phyloP scores from a whole-genome alignment of 2,888 invertebrate genomes.

The Drosophila limbata region DNA sequence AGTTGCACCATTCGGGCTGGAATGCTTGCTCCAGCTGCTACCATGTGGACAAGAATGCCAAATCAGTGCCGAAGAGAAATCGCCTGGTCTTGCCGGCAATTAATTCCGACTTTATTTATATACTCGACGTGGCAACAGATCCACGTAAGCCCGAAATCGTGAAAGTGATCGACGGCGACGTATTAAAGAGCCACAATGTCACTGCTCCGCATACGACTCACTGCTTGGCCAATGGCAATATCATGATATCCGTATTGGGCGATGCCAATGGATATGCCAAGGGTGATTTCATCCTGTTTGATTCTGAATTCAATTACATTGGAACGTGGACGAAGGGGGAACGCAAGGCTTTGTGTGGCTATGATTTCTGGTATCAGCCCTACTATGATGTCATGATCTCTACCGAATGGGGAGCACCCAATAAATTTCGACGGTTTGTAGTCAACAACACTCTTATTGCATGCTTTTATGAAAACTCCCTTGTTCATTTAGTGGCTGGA shows the following conservation, averaged over 20 bases:
- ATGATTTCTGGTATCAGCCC: conserved; percentile 99
- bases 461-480: not conserved
- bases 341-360: conserved; percentile 90
- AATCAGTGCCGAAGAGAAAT: conserved; percentile 88
- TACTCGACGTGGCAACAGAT: conserved; percentile 92
- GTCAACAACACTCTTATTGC: too few species aligned
- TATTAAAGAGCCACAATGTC: conserved; percentile 91
- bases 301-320: conserved; percentile 89
- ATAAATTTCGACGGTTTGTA: conserved; percentile 87
- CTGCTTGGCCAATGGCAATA: conserved; percentile 95
- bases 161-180: conserved; percentile 93
- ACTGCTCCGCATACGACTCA: conserved; percentile 97
- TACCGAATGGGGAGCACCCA: conserved; percentile 97
- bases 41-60: conserved; percentile 83
- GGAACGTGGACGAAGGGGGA: conserved; percentile 91
- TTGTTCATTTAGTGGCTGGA: conserved; percentile 86
- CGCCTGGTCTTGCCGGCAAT: conserved; percentile 93
- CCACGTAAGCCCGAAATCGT: conserved; percentile 90
- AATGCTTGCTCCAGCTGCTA: conserved; percentile 98
- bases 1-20: conserved; percentile 98
- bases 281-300: conserved; percentile 95
- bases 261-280: conserved; percentile 93
- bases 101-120: conserved; percentile 92
- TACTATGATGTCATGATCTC: conserved; percentile 95
- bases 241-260: conserved; percentile 98